Conservation (phyloP, 2,797 vertebrate genomes). For the Hyperoplus lanceolatus region DNA sequence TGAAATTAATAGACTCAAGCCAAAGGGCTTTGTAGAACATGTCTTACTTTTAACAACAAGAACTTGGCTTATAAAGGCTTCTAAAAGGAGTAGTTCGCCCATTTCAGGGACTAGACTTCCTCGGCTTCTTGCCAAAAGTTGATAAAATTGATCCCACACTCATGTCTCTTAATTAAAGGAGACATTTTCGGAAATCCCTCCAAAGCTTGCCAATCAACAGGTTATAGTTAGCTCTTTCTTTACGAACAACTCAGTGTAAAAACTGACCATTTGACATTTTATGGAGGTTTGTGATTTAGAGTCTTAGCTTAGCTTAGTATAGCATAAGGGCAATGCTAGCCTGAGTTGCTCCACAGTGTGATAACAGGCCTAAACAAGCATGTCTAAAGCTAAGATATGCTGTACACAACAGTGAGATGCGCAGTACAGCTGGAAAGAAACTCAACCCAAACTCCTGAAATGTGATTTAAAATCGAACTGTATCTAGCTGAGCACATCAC, state of each 20-base stretch:
- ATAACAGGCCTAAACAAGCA: neutral
- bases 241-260: neutral
- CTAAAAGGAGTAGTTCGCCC: neutral
- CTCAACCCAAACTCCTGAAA: neutral
- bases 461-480: neutral
- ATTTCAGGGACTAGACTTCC: neutral
- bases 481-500: neutral
- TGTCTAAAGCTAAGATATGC: neutral
- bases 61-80: neutral
- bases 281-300: neutral
- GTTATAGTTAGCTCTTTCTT: neutral
- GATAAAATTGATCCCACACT: neutral
- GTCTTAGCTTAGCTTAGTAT: slow-evolving; percentile 1
- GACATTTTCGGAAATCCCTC: neutral
- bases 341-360: neutral
- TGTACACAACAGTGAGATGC: neutral
- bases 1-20: slow-evolving; percentile 16
- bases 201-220: neutral
- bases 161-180: neutral
- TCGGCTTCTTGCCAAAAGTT: neutral
- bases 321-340: neutral
- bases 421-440: neutral
- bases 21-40: neutral
- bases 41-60: slow-evolving; percentile 9
- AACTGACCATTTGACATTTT: neutral